These are phyloP conservation scores for Pomatostomus ruficeps DNA, from an alignment of 2,113 vertebrate genomes.

Conservation along the genomic window DNA sequence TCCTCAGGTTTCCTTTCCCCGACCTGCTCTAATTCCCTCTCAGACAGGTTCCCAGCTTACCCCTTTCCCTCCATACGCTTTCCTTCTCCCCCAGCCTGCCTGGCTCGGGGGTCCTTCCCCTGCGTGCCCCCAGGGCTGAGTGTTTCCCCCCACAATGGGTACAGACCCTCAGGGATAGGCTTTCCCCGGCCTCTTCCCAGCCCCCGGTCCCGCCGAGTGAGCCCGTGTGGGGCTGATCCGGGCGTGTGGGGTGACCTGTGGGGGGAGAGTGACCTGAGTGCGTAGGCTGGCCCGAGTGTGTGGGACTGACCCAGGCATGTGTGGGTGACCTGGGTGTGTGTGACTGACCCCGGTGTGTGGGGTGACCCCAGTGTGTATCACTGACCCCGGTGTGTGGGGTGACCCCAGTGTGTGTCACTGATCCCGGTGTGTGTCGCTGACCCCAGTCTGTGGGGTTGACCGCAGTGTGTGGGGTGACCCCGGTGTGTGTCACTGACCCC, in stretches of 20 bases:
- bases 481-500: not conserved
- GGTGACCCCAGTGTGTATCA: accelerated
- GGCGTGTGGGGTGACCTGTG: not conserved
- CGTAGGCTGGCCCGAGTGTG: no score
- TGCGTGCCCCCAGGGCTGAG: no score
- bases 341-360: no score
- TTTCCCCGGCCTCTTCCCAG: not conserved
- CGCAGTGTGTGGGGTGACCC: no score
- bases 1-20: not conserved
- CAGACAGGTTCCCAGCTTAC: not conserved
- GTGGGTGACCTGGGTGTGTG: not conserved
- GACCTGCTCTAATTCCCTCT: not conserved
- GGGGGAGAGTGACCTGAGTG: not conserved
- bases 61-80: not conserved
- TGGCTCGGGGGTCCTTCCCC: not conserved
- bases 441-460: not conserved
- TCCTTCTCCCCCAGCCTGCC: not conserved
- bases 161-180: not conserved
- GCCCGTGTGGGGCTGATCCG: accelerated
- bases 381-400: accelerated
- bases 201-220: no score
- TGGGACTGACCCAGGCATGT: not conserved
- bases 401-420: not conserved
- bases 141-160: not conserved
- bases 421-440: not conserved